These are phyloP conservation scores for Eptatretus atami DNA, from an alignment of 2,797 vertebrate genomes.

Conservation along the genomic window DNA sequence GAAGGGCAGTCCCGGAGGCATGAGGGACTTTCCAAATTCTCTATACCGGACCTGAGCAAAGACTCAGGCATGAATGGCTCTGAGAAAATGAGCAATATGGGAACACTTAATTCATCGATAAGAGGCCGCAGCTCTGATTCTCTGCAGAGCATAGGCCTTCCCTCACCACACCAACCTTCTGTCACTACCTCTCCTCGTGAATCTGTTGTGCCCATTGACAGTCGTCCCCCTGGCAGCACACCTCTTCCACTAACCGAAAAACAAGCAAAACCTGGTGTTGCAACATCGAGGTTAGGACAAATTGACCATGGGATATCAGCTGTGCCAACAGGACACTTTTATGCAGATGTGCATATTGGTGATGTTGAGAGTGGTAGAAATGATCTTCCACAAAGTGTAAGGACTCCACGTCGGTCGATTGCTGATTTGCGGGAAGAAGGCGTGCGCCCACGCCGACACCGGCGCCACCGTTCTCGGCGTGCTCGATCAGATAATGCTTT, in stretches of 20 bases:
- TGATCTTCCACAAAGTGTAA: too few relatives aligned
- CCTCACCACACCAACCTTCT: conserved; percentile 31
- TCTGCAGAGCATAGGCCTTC: conserved; percentile 39
- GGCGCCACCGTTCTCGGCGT: conserved; percentile 35
- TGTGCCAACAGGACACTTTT: too few relatives aligned
- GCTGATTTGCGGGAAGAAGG: conserved; percentile 8
- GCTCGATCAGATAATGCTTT: conserved; percentile 89
- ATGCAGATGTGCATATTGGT: too few relatives aligned
- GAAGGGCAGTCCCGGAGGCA: conserved; percentile 26
- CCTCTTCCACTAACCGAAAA: conserved; percentile 8
- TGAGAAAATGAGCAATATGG: conserved; percentile 61
- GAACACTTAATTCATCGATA: conserved; percentile 49
- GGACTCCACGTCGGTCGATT: too few relatives aligned
- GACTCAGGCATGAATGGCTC: conserved; percentile 86
- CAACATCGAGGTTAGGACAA: too few relatives aligned
- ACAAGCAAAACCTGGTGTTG: too few relatives aligned
- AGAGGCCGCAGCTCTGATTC: conserved; percentile 76
- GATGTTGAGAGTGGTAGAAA: too few relatives aligned
- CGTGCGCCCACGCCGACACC: conserved; percentile 38
- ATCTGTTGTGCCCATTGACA: conserved; percentile 20
- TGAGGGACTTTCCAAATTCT: conserved; percentile 78
- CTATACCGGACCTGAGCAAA: conserved; percentile 94
- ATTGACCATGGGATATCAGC: too few relatives aligned
- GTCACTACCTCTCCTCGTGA: conserved; percentile 21
- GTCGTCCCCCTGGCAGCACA: conserved; percentile 31